A percentile compares a stretch with the other conserved stretches of the same genome.
These are phyloP conservation scores for Tyrannus savana DNA, from an alignment of 2,113 vertebrate species.

Conservation along the genomic window DNA sequence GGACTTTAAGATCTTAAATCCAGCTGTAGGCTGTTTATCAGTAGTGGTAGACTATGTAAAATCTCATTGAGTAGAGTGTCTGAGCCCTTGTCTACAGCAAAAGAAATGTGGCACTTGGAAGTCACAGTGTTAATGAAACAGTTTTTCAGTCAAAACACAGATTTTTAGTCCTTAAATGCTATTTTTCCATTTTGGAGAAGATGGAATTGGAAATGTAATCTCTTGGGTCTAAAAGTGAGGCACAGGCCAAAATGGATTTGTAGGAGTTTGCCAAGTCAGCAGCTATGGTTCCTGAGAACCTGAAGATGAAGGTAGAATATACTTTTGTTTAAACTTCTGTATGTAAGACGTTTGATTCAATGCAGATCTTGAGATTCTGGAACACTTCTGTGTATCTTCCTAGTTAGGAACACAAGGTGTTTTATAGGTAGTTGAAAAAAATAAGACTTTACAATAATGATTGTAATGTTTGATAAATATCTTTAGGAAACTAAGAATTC, in stretches of 20 bases:
- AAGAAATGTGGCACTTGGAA: neutral
- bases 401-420: neutral
- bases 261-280: neutral
- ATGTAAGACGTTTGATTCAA: neutral
- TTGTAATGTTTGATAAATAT: neutral
- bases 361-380: neutral
- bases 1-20: conserved; percentile 17
- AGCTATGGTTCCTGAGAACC: neutral
- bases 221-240: neutral
- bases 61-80: neutral
- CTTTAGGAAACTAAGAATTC: neutral
- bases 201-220: neutral
- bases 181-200: neutral
- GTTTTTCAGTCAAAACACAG: neutral
- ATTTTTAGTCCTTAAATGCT: neutral
- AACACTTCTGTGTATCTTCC: neutral
- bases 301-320: neutral
- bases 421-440: neutral
- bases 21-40: conserved; percentile 21
- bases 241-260: neutral
- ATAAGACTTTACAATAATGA: neutral
- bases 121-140: neutral
- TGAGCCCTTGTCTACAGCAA: neutral
- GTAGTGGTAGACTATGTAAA: neutral
- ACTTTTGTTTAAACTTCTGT: neutral